Base-by-base conservation (phyloP, 2,888 invertebrate genomes). In the Drosophila anceps region DNA sequence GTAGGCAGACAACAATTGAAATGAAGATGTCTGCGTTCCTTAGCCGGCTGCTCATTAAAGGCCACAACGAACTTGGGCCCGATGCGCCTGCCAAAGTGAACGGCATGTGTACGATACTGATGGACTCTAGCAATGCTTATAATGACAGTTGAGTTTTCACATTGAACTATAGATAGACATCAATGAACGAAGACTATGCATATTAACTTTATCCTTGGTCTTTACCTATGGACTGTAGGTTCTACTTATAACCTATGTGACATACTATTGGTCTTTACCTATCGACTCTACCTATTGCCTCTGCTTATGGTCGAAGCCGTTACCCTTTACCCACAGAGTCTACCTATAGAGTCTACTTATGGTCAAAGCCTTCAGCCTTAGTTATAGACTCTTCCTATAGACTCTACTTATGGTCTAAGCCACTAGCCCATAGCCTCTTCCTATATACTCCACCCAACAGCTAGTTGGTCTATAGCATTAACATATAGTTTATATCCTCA, bases 11-110 rank as follows among this genome's bases (percentile, higher is more conserved):
- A 66, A 58, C 71, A 69, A 74, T 69, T 77, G 63, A 73, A 72
- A 72, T 71, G 59, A 83, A 88, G 86, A 82, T 69, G 81, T 82
- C 88, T 73, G 54, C 20, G 10, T 31, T 70, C 18, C 66, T 50
- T 41, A 15, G 15, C 29, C 35, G 10, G 24, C 18, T 39, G 37
- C 43, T 64, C 54, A 63, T 64, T 61, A 58, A 74, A 63, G 31
- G 13, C 27, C 41, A 27, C 46, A 46, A 5, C 27, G 27, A 9
- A n/a, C 15, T 27, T 9, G 44, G 8, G 15, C 3, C 44, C 24
- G 44, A 44, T 13, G 7, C 12, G 20, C 12, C 13, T 4, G 13
- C 12, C 37, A 10, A 12, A n/a, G 12, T 18, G 18, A 33, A 18
- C 33, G 50, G 8, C 13, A 6, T 18, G 53, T 9, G 8, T 0